Evolutionary conservation across 2,888 invertebrate genomes (phyloP), one percentile per base, ranked within the genome.

Genomic region (Tachina grossa): DNA sequence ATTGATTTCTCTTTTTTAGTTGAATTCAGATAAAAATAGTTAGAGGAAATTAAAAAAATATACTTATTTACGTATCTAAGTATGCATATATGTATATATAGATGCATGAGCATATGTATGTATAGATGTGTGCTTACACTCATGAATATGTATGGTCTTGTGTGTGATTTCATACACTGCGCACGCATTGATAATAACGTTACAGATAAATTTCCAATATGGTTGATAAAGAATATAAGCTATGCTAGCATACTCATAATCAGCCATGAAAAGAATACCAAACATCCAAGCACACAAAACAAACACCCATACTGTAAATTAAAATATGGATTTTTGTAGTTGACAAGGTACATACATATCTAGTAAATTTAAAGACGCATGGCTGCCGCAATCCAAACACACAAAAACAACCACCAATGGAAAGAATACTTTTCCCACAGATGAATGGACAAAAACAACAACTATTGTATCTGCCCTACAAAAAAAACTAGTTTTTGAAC

Each of bases 351-450:
- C 72, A 69, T 41, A 22, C 31, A 63, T 74, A 51, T 72, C 45
- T 39, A 55, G 11, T 31, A 31, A 31, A 31, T 31, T 31, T 6
- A 57, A 76, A 78, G 57, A 72, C 84, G 83, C 87, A 87, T 87
- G 87, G 84, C 82, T 55, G 85, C 71, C 86, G 39, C 68, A 39
- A 83, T 85, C 77, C 51, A 9, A 39, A 39, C 31, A 31, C 2
- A 39, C 31, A 69, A 78, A 82, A 83, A 78, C 83, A 78, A 80
- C 83, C 71, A 82, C 79, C 79, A 66, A 22, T 61, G n/a, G 68
- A 57, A 78, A 9, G 3, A 78, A 88, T 87, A 86, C 85, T 88
- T 77, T 86, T 86, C 82, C 8, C 8, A 31, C 8, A 57, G 3
- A 39, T 49, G 11, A 14, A 49, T 14, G 6, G 49, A 13, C 45